Evolutionary conservation across 2,797 vertebrate genomes (phyloP), one percentile per base, ranked within the genome.

Genomic region (Takifugu rubripes): DNA sequence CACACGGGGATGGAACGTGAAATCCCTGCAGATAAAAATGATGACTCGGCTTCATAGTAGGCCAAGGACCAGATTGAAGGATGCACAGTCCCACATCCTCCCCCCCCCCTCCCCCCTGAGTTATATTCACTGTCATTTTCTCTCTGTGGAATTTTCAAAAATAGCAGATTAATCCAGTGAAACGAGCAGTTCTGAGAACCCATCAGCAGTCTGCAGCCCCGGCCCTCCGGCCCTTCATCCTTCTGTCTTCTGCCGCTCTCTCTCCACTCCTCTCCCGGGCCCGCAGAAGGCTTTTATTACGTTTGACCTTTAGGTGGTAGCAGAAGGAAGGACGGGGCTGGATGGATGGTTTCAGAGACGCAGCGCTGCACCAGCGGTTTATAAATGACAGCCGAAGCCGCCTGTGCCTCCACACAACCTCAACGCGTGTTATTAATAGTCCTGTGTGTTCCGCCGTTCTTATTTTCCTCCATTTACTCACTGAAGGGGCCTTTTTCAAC

Each of bases 1-100:
- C 43, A 44, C 43, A 16, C 43, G 5, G 59, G 51, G 66, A 71
- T 55, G 63, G 46, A 79, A 66, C 66, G 58, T 71, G 46, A 78
- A 78, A 52, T 70, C 81, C 64, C 71, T 40, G 44, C 27, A 56
- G 81, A 61, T 57, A 49, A 70, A 58, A 80, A 66, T 75, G 81
- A 87, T 81, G 81, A 87, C 84, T 86, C 78, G 75, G 76, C 79
- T 85, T 75, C 79, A 83, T 88, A 87, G 72, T 90, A 89, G 86
- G 86, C 75, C 86, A 88, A 82, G 80, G 82, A 81, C 86, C 74
- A 74, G 75, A 84, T 68, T 81, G 79, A 83, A 86, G 79, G 75
- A 82, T 72, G 67, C 49, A 55, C 50, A 64, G 21, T 61, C 49
- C 56, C 63, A 57, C 52, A 26, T 45, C 54, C 59, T 62, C 6